These are phyloP conservation scores for Dipus sagitta DNA, from an alignment of 2,797 vertebrate species.

Conservation along the genomic window DNA sequence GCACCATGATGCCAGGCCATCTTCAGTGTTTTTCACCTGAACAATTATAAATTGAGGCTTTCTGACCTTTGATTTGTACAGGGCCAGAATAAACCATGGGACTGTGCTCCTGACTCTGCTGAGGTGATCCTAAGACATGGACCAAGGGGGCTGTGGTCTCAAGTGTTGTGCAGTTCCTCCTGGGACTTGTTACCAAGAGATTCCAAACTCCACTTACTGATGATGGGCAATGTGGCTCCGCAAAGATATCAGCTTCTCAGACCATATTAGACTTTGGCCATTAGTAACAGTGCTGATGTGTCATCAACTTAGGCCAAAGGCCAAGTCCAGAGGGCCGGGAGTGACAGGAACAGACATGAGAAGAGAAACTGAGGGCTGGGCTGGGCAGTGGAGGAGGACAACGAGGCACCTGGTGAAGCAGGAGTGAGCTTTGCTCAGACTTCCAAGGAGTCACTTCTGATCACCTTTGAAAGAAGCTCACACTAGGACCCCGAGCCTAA, in stretches of 20 bases:
- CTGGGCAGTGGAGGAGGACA: neutral
- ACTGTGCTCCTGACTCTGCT: neutral
- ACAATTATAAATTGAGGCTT: neutral
- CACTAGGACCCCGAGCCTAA: too few species aligned
- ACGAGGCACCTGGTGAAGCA: neutral
- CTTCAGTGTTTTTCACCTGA: neutral
- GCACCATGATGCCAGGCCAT: too few species aligned
- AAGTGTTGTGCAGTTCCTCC: neutral
- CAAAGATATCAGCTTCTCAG: neutral
- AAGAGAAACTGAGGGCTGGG: neutral
- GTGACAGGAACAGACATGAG: neutral
- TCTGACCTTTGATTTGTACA: neutral
- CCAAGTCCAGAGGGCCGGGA: neutral
- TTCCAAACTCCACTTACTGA: neutral
- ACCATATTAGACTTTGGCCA: slow-evolving; percentile 33
- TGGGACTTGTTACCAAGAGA: neutral
- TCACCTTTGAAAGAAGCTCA: neutral
- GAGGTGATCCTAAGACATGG: neutral
- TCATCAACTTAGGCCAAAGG: slow-evolving; percentile 50
- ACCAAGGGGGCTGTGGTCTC: neutral
- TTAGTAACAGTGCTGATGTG: neutral
- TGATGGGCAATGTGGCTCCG: neutral
- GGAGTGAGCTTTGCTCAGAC: neutral
- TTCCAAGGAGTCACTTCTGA: neutral
- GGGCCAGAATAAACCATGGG: neutral